phyloP scores from a whole-genome alignment of 2,888 invertebrate genomes.

The Phanerotoma sp. region DNA sequence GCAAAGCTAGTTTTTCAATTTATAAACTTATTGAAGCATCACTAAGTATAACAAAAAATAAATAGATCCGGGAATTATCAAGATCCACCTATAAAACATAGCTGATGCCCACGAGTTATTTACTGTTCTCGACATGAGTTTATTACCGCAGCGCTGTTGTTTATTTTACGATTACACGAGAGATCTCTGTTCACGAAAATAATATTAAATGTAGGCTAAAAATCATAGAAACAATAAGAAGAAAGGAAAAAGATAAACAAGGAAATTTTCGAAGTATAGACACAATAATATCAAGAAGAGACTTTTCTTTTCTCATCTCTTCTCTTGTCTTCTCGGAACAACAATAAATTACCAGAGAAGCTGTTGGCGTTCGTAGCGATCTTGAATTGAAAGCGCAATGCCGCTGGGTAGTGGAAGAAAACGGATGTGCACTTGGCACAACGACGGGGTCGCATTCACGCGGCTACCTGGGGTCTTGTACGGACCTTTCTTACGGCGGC shows the following conservation, averaged over 20 bases:
- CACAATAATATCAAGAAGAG: too few relatives aligned
- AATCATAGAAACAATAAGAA: background rate
- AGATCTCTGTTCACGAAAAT: background rate
- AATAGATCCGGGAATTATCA: constrained; percentile 35
- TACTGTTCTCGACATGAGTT: constrained; percentile 34
- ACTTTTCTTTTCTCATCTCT: too few relatives aligned
- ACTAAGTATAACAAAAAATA: too few relatives aligned
- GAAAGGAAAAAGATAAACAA: background rate
- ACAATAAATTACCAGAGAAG: constrained; percentile 1
- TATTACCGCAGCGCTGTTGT: constrained; percentile 44
- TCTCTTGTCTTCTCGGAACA: background rate
- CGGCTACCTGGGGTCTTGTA: constrained; percentile 38
- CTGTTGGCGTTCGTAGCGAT: background rate
- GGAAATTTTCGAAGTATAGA: too few relatives aligned
- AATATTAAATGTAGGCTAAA: background rate
- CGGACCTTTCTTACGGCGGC: constrained; percentile 26
- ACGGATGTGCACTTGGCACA: constrained; percentile 39
- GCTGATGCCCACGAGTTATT: background rate
- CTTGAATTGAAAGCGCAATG: constrained; percentile 1
- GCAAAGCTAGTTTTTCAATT: too few relatives aligned
- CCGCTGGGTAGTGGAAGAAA: constrained; percentile 28
- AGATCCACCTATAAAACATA: constrained; percentile 33
- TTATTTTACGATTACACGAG: constrained; percentile 35
- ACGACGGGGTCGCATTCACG: constrained; percentile 33
- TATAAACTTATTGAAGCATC: too few relatives aligned